A percentile compares a stretch with the other conserved stretches of the same genome.
phyloP scores from a whole-genome alignment of 2,797 vertebrate species.

The Otus scops region DNA sequence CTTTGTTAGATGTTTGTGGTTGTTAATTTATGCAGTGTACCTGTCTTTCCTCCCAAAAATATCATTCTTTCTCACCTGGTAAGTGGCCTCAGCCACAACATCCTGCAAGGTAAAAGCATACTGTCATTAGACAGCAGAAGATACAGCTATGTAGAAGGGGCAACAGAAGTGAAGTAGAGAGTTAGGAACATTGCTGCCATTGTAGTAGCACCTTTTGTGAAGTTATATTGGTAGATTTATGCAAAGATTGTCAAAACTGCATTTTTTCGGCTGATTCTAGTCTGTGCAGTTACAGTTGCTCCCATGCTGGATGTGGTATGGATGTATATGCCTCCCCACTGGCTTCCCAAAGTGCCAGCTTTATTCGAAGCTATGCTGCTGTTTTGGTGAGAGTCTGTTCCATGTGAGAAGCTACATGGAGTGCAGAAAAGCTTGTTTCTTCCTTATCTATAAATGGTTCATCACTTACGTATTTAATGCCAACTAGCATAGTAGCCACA shows the following conservation, averaged over 20 bases:
- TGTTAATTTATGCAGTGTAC: constrained; percentile 28
- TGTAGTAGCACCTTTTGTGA: not conserved
- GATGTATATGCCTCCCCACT: not conserved
- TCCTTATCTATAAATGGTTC: not conserved
- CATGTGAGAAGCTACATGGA: not conserved
- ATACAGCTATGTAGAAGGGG: not conserved
- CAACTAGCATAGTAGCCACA: not conserved
- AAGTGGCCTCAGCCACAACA: not conserved
- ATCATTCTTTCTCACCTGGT: constrained; percentile 40
- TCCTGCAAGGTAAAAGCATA: constrained; percentile 6
- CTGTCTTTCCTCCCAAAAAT: constrained; percentile 28
- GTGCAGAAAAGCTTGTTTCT: not conserved
- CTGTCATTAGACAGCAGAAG: not conserved
- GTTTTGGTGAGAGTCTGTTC: not conserved
- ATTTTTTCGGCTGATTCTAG: not conserved
- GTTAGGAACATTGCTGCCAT: not conserved
- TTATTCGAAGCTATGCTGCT: not conserved
- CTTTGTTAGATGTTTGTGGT: constrained; percentile 34
- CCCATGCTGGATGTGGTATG: not conserved
- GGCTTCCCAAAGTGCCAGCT: not conserved
- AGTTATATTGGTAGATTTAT: not conserved
- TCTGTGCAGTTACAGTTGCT: not conserved
- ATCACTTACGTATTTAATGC: not conserved
- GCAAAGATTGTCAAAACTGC: not conserved
- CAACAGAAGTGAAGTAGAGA: not conserved